Evolutionary conservation across 2,888 invertebrate species (phyloP), one percentile per base, ranked within the genome.

Genomic region (Diarsia mendica): DNA sequence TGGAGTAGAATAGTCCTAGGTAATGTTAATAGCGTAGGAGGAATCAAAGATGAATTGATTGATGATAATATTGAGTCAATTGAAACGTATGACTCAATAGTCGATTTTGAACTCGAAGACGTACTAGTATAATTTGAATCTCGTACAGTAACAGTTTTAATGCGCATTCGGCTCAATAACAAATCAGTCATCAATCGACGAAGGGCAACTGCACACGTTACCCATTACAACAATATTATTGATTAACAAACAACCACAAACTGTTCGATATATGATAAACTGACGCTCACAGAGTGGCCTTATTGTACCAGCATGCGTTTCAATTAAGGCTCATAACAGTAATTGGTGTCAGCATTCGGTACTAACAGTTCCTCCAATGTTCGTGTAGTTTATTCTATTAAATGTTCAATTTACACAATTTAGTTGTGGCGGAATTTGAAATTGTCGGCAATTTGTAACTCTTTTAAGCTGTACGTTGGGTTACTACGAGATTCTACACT

Each of bases 301-400:
- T 89, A 90, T 91, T 90, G 81, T 87, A 72, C 85, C 84, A 89
- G 92, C 92, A 91, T 94, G 94, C 94, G 91, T 93, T 94, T 95
- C 95, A 95, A 95, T 96, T 95, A 94, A 94, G 91, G 90, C 88
- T 92, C 91, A 93, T 95, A 91, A 94, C 87, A 86, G 91, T 94
- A 95, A 95, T 95, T 95, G 95, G 91, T 91, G 91, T 91, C 91
- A 87, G 74, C 79, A 82, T 82, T 85, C 48, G 77, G 82, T 80
- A 71, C 86, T 72, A 68, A 65, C 72, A 75, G 77, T 80, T 85
- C 67, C 79, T 79, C 75, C 69, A 72, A 68, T 72, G 70, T 75
- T 75, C 58, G 39, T 82, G 67, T 82, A 80, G 78, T 86, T 83
- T 78, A 87, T 79, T 82, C 82, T 73, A 80, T 85, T 77, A 87